Base-by-base conservation (phyloP, 1,140 invertebrate species). In the Drosophila subobscura region DNA sequence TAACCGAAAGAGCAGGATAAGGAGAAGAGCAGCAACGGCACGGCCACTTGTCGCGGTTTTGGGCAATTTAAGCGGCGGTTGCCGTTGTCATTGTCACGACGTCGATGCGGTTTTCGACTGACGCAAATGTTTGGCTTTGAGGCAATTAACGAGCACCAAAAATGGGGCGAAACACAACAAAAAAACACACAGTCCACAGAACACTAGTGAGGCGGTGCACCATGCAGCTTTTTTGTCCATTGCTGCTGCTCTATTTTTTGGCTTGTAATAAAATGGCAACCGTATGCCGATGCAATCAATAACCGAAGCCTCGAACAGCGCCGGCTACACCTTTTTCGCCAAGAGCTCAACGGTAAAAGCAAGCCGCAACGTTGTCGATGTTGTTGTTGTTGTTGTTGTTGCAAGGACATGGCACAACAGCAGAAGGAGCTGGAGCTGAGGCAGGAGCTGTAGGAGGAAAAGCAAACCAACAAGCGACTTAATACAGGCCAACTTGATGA, bases 51-150 rank as follows among this genome's bases (percentile, higher is more conserved):
- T 86, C 83, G 83, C 83, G 83, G 83, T 86, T 76, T 86, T 88
- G 74, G 83, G 83, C 83, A 86, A 86, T 86, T 86, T 86, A 85
- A 85, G 81, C 83, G 80, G 81, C 81, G 80, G 80, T 85, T 77
- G 72, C 71, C 79, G 77, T 86, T 86, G 81, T 85, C 81, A 72
- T 86, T 65, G 73, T 79, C 80, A 80, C 77, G 66, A 76, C 66
- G 72, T 79, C 76, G 75, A 58, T 85, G 80, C 57, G 80, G 80
- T 85, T 63, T 37, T 64, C 41, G 59, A 41, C 74, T 72, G 83
- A 83, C 78, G 84, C 83, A 83, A 88, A 88, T 86, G 83, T 88
- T 86, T 86, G 83, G 83, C 85, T 88, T 88, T 86, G 65, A 72
- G 78, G 83, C 83, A 88, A 88, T 88, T 88, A 88, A 88, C 83